Conservation (phyloP, 92 coral and sea anemone genomes). For the Porites rus region DNA sequence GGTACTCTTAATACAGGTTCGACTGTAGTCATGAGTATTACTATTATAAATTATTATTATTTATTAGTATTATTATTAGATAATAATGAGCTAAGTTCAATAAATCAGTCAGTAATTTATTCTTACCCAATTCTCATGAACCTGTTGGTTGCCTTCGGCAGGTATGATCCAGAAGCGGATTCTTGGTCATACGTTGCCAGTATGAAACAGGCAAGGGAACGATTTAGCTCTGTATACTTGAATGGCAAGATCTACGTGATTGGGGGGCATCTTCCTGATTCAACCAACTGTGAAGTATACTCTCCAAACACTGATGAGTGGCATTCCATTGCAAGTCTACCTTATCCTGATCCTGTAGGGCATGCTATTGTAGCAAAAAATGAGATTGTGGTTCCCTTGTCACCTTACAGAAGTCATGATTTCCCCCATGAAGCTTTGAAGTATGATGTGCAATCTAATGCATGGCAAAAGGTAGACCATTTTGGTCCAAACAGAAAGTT, state of each 20-base stretch:
- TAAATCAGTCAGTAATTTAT: no score
- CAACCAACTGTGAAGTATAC: constrained; percentile 68
- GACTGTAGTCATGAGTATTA: no score
- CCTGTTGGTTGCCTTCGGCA: no score
- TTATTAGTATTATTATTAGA: no score
- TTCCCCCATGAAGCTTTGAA: constrained; percentile 51
- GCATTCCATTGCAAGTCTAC: constrained; percentile 61
- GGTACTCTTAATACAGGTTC: no score
- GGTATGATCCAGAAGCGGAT: constrained; percentile 61
- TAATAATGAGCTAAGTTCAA: no score
- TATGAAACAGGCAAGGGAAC: constrained; percentile 67
- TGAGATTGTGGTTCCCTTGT: constrained; percentile 61
- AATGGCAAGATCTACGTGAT: constrained; percentile 68
- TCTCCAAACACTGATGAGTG: constrained; percentile 52
- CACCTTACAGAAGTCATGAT: constrained; percentile 7
- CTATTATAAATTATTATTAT: no score
- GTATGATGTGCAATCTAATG: constrained; percentile 54
- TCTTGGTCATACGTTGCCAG: constrained; percentile 69
- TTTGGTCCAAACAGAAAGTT: constrained; percentile 50
- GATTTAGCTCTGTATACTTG: constrained; percentile 50
- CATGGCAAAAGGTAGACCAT: constrained; percentile 64
- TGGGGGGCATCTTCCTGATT: constrained; percentile 60
- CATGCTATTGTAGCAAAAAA: constrained; percentile 58
- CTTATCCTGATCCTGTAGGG: constrained; percentile 47
- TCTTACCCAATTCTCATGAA: no score